A percentile compares a stretch with the other conserved stretches of the same genome.
These are phyloP conservation scores for Halictus ligatus DNA, from an alignment of 2,888 invertebrate genomes.

Conservation along the genomic window DNA sequence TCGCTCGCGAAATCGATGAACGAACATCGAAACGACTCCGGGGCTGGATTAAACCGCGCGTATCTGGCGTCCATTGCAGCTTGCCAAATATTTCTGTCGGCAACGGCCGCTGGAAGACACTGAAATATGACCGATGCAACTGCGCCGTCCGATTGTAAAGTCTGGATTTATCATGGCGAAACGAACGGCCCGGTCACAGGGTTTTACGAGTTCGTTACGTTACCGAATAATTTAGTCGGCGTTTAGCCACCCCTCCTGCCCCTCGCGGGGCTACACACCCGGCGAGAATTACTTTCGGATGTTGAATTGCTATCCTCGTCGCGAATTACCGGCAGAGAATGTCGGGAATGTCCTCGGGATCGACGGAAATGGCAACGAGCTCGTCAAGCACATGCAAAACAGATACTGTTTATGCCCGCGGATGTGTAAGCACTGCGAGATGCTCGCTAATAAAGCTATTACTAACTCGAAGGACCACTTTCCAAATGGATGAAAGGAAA, in stretches of 20 bases:
- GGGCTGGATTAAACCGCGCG: constrained; percentile 62
- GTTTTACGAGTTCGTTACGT: constrained; percentile 30
- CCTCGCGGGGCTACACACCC: not conserved
- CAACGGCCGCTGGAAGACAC: constrained; percentile 58
- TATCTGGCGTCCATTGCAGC: constrained; percentile 65
- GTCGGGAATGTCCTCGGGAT: not conserved
- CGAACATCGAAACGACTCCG: constrained; percentile 48
- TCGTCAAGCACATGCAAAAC: not conserved
- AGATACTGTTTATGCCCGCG: too few relatives aligned
- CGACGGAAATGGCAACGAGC: not conserved
- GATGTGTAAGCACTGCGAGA: too few relatives aligned
- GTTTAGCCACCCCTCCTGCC: not conserved
- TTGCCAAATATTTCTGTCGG: constrained; percentile 63
- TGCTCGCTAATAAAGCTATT: too few relatives aligned
- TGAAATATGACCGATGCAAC: constrained; percentile 64
- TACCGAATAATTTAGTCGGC: constrained; percentile 18
- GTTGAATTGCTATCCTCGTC: not conserved
- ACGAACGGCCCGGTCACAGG: constrained; percentile 37
- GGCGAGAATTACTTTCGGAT: not conserved
- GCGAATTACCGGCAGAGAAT: not conserved
- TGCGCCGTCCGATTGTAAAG: constrained; percentile 51
- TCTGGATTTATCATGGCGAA: constrained; percentile 60
- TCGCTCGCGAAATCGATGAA: constrained; percentile 54
- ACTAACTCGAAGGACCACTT: too few relatives aligned
- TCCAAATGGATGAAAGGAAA: too few relatives aligned